Conservation (phyloP, 2,888 invertebrate species). For the Teleiodes luculella region DNA sequence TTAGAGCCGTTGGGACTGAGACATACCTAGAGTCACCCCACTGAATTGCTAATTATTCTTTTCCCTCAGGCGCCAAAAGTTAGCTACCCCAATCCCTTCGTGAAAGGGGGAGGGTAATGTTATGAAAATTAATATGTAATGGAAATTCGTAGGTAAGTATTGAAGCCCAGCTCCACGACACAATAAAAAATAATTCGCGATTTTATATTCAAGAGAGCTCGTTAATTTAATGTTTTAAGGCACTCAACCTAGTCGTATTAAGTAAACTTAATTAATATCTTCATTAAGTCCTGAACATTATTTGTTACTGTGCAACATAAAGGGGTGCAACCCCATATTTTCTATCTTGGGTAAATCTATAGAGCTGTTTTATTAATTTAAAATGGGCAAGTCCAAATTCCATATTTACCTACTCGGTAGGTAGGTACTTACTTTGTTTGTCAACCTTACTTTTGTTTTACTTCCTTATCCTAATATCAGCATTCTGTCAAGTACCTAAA, state of each 20-base stretch:
- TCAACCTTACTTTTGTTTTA: too few relatives aligned
- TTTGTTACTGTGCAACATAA: conserved; percentile 50
- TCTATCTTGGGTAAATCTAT: neutral
- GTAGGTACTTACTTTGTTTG: too few relatives aligned
- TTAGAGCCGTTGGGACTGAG: neutral
- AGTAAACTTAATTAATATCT: conserved; percentile 58
- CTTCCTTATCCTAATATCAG: too few relatives aligned
- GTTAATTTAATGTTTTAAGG: conserved; percentile 43
- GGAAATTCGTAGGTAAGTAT: conserved; percentile 39
- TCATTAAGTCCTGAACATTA: conserved; percentile 45
- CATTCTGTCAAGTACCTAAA: too few relatives aligned
- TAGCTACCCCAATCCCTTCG: conserved; percentile 26
- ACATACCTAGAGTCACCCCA: conserved; percentile 21
- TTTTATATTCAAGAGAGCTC: conserved; percentile 37
- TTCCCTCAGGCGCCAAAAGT: conserved; percentile 35
- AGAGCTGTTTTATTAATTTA: neutral
- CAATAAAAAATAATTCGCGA: conserved; percentile 32
- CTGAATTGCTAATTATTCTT: conserved; percentile 31
- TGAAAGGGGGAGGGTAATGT: conserved; percentile 31
- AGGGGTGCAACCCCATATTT: conserved; percentile 42
- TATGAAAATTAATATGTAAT: conserved; percentile 48
- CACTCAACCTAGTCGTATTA: conserved; percentile 38
- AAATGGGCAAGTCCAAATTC: too few relatives aligned
- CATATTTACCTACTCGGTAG: too few relatives aligned
- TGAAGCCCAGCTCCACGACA: conserved; percentile 23